Base-by-base conservation (phyloP, 2,113 vertebrate species). In the Syrrhaptes paradoxus region DNA sequence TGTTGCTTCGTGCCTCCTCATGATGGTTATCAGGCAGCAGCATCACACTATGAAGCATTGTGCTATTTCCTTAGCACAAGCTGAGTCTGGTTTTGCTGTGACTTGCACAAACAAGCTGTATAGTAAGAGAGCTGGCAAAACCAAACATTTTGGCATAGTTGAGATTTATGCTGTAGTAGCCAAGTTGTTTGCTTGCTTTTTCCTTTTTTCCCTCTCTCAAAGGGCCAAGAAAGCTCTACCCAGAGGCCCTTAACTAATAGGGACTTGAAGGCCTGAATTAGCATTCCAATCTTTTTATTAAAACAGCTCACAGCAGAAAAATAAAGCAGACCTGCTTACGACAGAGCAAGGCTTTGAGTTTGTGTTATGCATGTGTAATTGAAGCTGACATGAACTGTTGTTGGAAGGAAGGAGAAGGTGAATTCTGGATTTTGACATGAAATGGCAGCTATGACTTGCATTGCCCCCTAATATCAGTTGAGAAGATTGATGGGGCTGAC, bases 61-160 rank as follows among this genome's bases (percentile, higher is more conserved):
- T 18, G 38, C 48, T 85, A 16, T 70, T 87, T 95, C 77, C 57
- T 52, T 71, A 55, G 51, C 31, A 34, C 32, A 55, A 49, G 41
- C 41, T 11, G 9, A 77, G 67, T 25, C 67, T 80, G 74, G 3
- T 87, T 94, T 73, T 94, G 94, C 87, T 85, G 78, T 83, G 67
- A 87, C 91, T 93, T 96, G 94, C 78, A 96, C 85, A 76, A 93
- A 85, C 74, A 93, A 89, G 87, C 81, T 58, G 62, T 45, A 87
- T 73, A 95, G 82, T 83, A 85, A 87, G n/a, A 83, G 57, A 73
- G 58, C 85, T 94, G 82, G 85, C 82, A 91, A 89, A 94, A 4
- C 36, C 54, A 89, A 95, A 83, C 75, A 55, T 52, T 95, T 96
- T 80, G 81, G 65, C 84, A 68, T 7, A 83, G 67, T 21, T 95